These are phyloP conservation scores for Corythaeola cristata DNA, from an alignment of 2,113 vertebrate genomes.

Conservation along the genomic window DNA sequence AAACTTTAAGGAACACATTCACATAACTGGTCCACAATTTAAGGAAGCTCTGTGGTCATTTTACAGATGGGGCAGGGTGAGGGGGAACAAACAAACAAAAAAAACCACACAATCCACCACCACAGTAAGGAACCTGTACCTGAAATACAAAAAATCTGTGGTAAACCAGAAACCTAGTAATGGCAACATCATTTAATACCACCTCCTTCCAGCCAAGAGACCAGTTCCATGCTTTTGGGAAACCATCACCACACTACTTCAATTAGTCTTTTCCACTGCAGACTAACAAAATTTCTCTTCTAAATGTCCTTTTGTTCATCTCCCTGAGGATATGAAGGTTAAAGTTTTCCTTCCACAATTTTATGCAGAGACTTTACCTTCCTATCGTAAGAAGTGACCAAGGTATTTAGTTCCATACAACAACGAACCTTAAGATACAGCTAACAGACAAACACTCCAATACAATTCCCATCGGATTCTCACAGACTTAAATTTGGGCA, in stretches of 20 bases:
- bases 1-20: not conserved
- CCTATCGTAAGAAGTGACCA: not conserved
- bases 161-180: not conserved
- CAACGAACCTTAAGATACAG: not conserved
- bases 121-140: not conserved
- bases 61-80: not conserved
- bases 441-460: not conserved
- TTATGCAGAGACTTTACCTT: not conserved
- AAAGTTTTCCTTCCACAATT: not conserved
- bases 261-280: not conserved
- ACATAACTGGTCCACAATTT: not conserved
- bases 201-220: not conserved
- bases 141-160: not conserved
- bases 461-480: not conserved
- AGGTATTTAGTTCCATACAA: not conserved
- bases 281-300: not conserved
- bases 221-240: not conserved
- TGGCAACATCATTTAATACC: not conserved
- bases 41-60: not conserved
- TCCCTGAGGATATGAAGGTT: not conserved
- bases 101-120: not conserved
- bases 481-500: not conserved
- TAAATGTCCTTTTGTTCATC: not conserved
- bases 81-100: not conserved
- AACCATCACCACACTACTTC: not conserved